Conservation (phyloP, 2,888 invertebrate genomes). For the Laspeyria flexula region DNA sequence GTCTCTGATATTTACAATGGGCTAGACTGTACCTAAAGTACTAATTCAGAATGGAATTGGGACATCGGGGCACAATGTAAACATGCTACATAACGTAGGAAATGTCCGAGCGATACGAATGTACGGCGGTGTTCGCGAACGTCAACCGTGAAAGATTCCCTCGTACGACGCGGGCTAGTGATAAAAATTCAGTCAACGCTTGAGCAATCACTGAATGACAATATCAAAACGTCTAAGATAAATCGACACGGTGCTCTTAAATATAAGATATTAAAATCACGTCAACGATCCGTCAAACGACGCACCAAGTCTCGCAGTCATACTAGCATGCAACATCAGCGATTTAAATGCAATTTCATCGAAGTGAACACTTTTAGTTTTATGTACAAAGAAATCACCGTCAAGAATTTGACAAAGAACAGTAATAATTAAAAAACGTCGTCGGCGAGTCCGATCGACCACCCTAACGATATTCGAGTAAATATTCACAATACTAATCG, state of each 20-base stretch:
- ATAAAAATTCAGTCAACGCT: conserved; percentile 72
- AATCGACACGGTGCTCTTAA: conserved; percentile 34
- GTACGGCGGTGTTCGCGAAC: conserved; percentile 22
- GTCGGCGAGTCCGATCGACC: conserved; percentile 67
- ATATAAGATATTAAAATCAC: conserved; percentile 30
- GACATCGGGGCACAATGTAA: conserved; percentile 64
- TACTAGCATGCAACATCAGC: conserved; percentile 79
- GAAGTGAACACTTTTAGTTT: conserved; percentile 82
- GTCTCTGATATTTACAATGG: conserved; percentile 62
- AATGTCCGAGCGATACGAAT: conserved; percentile 47
- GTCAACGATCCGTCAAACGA: conserved; percentile 44
- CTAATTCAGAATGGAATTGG: conserved; percentile 69
- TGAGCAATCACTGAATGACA: conserved; percentile 76
- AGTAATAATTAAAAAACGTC: conserved; percentile 61
- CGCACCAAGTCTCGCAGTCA: conserved; percentile 54
- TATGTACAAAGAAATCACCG: conserved; percentile 75
- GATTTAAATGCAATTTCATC: conserved; percentile 82
- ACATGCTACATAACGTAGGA: conserved; percentile 60
- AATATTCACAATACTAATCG: conserved; percentile 79
- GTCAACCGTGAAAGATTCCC: conserved; percentile 7
- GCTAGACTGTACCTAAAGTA: conserved; percentile 57
- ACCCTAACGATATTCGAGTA: conserved; percentile 82
- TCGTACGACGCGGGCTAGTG: conserved; percentile 31
- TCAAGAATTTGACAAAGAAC: conserved; percentile 57
- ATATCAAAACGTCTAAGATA: conserved; percentile 42